These are phyloP conservation scores for Zonitis immaculata DNA, from an alignment of 2,888 invertebrate genomes.

Conservation along the genomic window DNA sequence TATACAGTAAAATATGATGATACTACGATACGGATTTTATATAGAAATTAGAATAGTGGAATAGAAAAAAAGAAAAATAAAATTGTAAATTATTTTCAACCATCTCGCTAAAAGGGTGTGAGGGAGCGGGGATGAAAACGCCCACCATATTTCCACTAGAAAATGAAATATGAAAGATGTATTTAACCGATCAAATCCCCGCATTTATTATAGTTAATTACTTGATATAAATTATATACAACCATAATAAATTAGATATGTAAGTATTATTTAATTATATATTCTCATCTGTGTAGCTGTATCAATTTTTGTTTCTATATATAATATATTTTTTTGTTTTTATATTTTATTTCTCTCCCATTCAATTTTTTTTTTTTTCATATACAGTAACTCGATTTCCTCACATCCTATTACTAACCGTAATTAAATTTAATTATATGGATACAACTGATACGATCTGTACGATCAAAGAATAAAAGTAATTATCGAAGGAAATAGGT, in stretches of 20 bases:
- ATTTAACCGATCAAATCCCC: slow-evolving; percentile 35
- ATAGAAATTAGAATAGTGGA: slow-evolving; percentile 22
- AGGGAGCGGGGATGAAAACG: slow-evolving; percentile 21
- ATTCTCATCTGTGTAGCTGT: slow-evolving; percentile 20
- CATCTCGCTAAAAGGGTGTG: slow-evolving; percentile 15
- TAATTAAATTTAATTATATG: slow-evolving; percentile 40
- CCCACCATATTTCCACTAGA: slow-evolving; percentile 29
- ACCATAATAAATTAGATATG: slow-evolving; percentile 48
- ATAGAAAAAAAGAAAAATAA: too few species aligned
- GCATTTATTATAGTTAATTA: slow-evolving; percentile 42
- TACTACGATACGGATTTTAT: slow-evolving; percentile 18
- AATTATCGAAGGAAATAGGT: slow-evolving; percentile 35
- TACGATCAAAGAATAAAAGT: slow-evolving; percentile 32
- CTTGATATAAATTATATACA: slow-evolving; percentile 46
- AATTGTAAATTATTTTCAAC: slow-evolving; percentile 13
- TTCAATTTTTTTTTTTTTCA: slow-evolving; percentile 17
- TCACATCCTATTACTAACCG: slow-evolving; percentile 35
- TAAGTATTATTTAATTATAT: slow-evolving; percentile 49
- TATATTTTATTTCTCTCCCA: neutral
- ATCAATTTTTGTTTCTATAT: neutral
- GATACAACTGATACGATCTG: slow-evolving; percentile 35
- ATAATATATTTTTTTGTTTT: neutral
- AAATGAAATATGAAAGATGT: slow-evolving; percentile 38
- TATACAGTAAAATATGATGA: slow-evolving; percentile 24
- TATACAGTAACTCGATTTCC: slow-evolving; percentile 29